Evolutionary conservation across 2,888 invertebrate genomes (phyloP).

Genomic region (Rhyacophila evoluta): DNA sequence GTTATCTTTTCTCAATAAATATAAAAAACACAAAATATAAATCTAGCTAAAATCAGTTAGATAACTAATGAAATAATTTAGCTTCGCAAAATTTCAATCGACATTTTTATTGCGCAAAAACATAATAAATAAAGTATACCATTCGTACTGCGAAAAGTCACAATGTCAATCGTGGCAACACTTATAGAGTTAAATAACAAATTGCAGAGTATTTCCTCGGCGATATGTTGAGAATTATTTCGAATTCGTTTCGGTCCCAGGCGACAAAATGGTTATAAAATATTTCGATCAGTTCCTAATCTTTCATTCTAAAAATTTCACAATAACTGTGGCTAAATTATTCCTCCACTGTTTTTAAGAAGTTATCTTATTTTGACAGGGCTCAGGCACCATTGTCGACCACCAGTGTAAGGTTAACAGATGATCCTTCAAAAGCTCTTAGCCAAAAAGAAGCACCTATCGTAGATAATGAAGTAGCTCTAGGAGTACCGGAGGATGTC

Average conservation of each 20-base stretch:
- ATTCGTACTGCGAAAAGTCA: no score
- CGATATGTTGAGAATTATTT: constrained; percentile 44
- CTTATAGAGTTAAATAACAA: constrained; percentile 26
- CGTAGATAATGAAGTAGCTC: constrained; percentile 66
- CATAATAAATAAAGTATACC: no score
- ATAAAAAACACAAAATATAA: no score
- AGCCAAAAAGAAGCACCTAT: constrained; percentile 65
- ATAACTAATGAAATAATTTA: no score
- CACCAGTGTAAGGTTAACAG: constrained; percentile 53
- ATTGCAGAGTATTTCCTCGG: background rate
- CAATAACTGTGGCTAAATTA: background rate
- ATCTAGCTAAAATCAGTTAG: no score
- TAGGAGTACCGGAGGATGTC: constrained; percentile 66
- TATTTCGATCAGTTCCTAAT: background rate
- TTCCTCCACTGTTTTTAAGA: background rate
- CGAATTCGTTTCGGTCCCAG: constrained; percentile 32
- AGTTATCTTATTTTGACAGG: constrained; percentile 39
- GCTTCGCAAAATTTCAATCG: no score
- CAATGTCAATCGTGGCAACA: background rate
- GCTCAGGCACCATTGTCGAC: constrained; percentile 50
- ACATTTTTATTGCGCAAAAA: no score
- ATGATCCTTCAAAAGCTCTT: constrained; percentile 53
- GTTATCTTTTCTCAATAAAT: no score
- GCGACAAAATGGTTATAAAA: constrained; percentile 34
- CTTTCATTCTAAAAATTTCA: background rate